Evolutionary conservation across 1,140 invertebrate species (phyloP), one percentile per base, ranked within the genome.

Genomic region (Drosophila melanica): DNA sequence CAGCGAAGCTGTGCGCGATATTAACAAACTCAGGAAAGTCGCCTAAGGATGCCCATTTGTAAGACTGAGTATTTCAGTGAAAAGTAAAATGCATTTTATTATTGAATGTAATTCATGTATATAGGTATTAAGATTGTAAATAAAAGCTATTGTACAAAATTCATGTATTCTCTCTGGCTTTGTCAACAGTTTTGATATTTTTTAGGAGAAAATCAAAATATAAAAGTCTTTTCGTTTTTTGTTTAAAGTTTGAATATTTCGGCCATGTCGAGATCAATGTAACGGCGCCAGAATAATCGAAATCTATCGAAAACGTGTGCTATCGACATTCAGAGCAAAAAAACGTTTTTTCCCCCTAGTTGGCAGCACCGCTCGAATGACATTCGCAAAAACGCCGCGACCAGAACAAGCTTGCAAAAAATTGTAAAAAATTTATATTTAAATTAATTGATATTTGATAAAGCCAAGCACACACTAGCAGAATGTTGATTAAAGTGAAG

Each of bases 401-500:
- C 62, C 48, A 41, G 58, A 62, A 53, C 37, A 77, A 64, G 37
- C 81, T 85, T 71, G 81, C 77, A 37, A 71, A 87, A 75, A 85
- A 63, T 58, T 72, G 3, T 59, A 68, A 33, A 74, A 63, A 71
- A 14, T 50, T 42, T 33, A 18, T 16, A 59, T 67, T 74, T 2
- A 59, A 64, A 58, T 47, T 44, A 45, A 55, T 69, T 71, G 18
- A n/a, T 54, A 75, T 42, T 85, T 67, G 27, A 39, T 50, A 42
- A 59, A 27, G n/a, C 14, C 16, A 66, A 48, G 37, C 48, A 48
- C 39, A 72, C 4, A 63, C 14, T 33, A 23, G 6, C 92, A 95
- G 92, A 87, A 97, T 96, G 96, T 93, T 96, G 93, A 97, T 96
- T 77, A 97, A 96, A 95, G 96, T 97, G 0, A 96, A 97, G 94